Evolutionary conservation across 2,797 vertebrate species (phyloP).

Genomic region (Centroberyx gerrardi): DNA sequence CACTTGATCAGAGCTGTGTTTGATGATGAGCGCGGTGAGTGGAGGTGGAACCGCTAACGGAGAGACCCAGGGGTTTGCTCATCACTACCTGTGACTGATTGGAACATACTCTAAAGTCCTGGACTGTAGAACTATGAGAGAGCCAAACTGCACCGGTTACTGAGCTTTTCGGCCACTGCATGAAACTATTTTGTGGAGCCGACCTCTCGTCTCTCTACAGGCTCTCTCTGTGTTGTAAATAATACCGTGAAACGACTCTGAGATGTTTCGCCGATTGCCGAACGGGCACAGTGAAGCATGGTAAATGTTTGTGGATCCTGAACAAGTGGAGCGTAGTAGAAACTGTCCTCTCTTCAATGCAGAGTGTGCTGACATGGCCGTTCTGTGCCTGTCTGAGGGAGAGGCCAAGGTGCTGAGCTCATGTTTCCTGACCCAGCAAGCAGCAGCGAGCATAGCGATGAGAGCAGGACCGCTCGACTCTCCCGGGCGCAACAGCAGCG

Average conservation of each 20-base stretch:
- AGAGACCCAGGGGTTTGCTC: conserved; percentile 33
- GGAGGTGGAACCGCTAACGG: conserved; percentile 21
- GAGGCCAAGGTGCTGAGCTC: conserved; percentile 75
- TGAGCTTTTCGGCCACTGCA: not conserved
- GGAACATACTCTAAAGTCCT: conserved; percentile 11
- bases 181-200: not conserved
- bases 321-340: conserved; percentile 44
- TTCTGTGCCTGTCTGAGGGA: conserved; percentile 65
- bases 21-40: conserved; percentile 63
- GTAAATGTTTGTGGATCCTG: conserved; percentile 53
- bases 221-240: conserved; percentile 11
- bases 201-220: conserved; percentile 4
- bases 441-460: conserved; percentile 60
- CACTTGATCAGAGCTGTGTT: conserved; percentile 74
- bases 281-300: conserved; percentile 26
- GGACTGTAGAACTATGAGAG: conserved; percentile 10
- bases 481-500: conserved; percentile 3
- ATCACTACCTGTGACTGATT: conserved; percentile 63
- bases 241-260: not conserved
- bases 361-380: conserved; percentile 66
- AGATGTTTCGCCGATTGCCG: not conserved
- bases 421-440: conserved; percentile 68
- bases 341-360: conserved; percentile 42
- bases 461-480: conserved; percentile 27
- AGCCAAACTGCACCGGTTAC: not conserved